Percentiles rank a stretch among this genome's conserved stretches.
Conservation (phyloP, 2,888 invertebrate species). For the Lithophane ornitopus region DNA sequence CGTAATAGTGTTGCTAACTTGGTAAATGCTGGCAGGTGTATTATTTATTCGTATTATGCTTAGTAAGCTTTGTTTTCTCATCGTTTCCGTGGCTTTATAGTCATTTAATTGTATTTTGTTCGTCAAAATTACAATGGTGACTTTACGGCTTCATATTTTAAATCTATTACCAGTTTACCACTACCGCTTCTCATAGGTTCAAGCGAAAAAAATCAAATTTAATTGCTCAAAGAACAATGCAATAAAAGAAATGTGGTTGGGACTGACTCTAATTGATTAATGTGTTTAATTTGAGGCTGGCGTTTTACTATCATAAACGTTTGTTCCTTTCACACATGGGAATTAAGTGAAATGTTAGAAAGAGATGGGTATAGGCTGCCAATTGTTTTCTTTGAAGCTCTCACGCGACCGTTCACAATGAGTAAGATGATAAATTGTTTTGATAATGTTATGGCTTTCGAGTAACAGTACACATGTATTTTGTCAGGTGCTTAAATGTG, state of each 20-base stretch:
- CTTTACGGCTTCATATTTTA: slow-evolving; percentile 1
- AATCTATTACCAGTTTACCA: slow-evolving; percentile 19
- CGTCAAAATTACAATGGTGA: not conserved
- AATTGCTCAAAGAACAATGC: slow-evolving; percentile 67
- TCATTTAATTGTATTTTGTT: slow-evolving; percentile 10
- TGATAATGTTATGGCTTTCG: slow-evolving; percentile 72
- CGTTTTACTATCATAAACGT: slow-evolving; percentile 64
- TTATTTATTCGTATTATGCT: slow-evolving; percentile 16
- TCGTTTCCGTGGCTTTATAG: slow-evolving; percentile 1
- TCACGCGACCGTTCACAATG: slow-evolving; percentile 73
- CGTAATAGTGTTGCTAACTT: slow-evolving; percentile 7
- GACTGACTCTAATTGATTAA: slow-evolving; percentile 76
- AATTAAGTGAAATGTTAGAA: slow-evolving; percentile 43
- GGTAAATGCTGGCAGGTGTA: slow-evolving; percentile 2
- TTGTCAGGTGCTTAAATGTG: slow-evolving; percentile 27
- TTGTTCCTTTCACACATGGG: slow-evolving; percentile 58
- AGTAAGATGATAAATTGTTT: slow-evolving; percentile 78
- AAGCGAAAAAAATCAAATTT: slow-evolving; percentile 63
- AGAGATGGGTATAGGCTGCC: slow-evolving; percentile 58
- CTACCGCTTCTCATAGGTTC: slow-evolving; percentile 47
- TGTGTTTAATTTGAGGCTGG: slow-evolving; percentile 75
- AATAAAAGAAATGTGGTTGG: slow-evolving; percentile 71
- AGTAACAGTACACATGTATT: slow-evolving; percentile 58
- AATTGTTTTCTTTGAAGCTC: slow-evolving; percentile 74
- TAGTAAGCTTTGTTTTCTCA: not conserved